Evolutionary conservation across 2,797 vertebrate genomes (phyloP), one percentile per base, ranked within the genome.

Genomic region (Silurus aristotelis): DNA sequence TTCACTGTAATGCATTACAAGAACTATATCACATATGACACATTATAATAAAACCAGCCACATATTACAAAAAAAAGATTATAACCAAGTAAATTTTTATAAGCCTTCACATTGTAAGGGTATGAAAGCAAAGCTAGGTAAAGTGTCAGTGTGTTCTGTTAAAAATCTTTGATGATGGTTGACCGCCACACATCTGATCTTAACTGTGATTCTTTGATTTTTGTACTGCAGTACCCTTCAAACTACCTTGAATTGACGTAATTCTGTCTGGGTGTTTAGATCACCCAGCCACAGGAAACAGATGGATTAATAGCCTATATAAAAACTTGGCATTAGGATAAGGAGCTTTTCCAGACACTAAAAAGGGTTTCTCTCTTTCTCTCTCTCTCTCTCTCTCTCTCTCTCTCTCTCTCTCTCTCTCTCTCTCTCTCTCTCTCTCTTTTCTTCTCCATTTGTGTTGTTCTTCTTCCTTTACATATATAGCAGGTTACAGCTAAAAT

Each of bases 301-400:
- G 90, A 90, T 82, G 86, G 84, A 91, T 93, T 93, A 93, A 92
- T 86, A 89, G 68, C 83, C 64, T 85, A 89, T 85, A 85, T 93
- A 93, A 94, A 93, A 87, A 85, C 52, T 81, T 85, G 86, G 90
- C 86, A 89, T 92, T 91, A 88, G 86, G 60, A 88, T 91, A 91
- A 92, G 67, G 76, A 61, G 85, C 77, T 90, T 90, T 86, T 82
- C 72, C 66, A 83, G 31, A 61, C 76, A 60, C 56, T 14, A 6
- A 78, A 60, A 10, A 22, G 56, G 75, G 27, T 20, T 4, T 60
- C 58, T 76, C 72, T 76, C 52, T 76, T 19, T 52, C 72, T 75
- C 72, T 75, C 20, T 73, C 71, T 72, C 46, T 52, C 46, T 72
- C 20, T 72, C 70, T 72, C 71, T 73, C 72, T 75, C 20, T 73